A percentile compares a stretch with the other conserved stretches of the same genome.
phyloP scores from a whole-genome alignment of 2,113 vertebrate genomes.

The Laticauda laticaudata region DNA sequence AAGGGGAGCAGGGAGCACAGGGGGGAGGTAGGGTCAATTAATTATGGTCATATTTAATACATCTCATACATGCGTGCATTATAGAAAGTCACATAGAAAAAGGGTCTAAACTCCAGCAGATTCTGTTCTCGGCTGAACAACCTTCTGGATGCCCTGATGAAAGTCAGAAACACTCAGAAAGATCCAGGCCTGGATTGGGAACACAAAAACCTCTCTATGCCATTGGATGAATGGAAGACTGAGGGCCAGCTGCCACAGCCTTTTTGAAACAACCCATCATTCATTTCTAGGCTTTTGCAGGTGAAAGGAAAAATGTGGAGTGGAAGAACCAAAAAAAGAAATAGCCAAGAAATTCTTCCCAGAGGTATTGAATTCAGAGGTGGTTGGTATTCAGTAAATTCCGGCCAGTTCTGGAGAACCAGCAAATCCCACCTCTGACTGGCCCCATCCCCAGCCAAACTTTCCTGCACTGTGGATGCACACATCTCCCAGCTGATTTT shows the following conservation, averaged over 20 bases:
- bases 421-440: too few relatives aligned
- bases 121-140: not conserved
- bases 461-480: too few relatives aligned
- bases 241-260: not conserved
- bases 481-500: too few relatives aligned
- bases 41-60: not conserved
- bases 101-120: not conserved
- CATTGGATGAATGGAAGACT: not conserved
- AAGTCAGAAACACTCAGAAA: not conserved
- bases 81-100: not conserved
- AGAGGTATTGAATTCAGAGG: too few relatives aligned
- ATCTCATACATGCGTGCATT: not conserved
- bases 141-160: not conserved
- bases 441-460: too few relatives aligned
- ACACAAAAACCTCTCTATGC: constrained; percentile 15
- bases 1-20: not conserved
- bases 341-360: not conserved
- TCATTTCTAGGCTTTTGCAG: not conserved
- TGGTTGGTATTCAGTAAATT: too few relatives aligned
- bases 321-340: not conserved
- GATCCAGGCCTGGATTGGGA: not conserved
- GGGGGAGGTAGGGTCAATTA: not conserved
- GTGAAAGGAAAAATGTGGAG: not conserved
- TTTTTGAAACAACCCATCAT: not conserved
- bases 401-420: too few relatives aligned